Evolutionary conservation across 2,888 invertebrate genomes (phyloP).

Genomic region (Anthophora plumipes): DNA sequence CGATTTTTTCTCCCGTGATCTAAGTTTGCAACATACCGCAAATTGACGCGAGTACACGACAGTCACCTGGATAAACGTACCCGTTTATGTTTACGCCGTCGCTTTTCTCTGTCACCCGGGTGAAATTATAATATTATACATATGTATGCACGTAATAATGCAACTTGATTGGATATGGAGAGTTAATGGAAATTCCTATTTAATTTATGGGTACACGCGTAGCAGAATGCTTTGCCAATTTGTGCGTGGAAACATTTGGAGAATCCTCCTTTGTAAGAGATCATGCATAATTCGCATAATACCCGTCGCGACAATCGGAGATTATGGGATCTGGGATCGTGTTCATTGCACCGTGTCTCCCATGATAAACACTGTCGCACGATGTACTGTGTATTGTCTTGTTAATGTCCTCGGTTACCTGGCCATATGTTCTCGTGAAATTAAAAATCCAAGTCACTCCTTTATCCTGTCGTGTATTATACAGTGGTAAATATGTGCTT

Average conservation of each 20-base stretch:
- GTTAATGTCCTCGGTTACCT: constrained; percentile 36
- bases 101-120: neutral
- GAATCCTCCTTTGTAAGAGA: constrained; percentile 44
- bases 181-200: neutral
- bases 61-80: neutral
- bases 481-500: neutral
- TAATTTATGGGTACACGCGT: neutral
- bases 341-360: constrained; percentile 45
- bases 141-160: no score
- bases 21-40: no score
- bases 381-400: constrained; percentile 43
- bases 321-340: constrained; percentile 54
- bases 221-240: neutral
- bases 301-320: constrained; percentile 52
- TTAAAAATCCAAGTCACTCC: neutral
- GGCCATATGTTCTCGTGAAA: neutral
- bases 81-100: no score
- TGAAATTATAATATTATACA: no score
- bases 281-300: constrained; percentile 58
- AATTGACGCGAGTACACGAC: no score
- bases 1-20: no score
- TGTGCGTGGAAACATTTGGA: constrained; percentile 35
- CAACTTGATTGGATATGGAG: neutral
- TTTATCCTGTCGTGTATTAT: neutral
- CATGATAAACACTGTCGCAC: constrained; percentile 45